Evolutionary conservation across 2,888 invertebrate species (phyloP), one percentile per base, ranked within the genome.

Genomic region (Trichopoda pennipes): DNA sequence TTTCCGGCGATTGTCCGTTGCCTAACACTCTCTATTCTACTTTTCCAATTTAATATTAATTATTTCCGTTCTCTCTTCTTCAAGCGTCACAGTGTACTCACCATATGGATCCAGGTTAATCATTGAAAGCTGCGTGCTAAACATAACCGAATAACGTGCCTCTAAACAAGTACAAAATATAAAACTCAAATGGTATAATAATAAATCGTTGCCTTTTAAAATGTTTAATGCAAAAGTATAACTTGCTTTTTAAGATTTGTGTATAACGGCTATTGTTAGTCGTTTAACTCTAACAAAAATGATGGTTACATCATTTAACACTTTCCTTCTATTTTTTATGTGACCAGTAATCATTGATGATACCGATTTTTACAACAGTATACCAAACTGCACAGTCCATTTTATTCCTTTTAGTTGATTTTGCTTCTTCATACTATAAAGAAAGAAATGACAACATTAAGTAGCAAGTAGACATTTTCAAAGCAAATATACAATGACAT

Each of bases 401-500:
- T 60, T 58, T 60, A 53, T 56, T 72, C n/a, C 53, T 55, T 53
- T 56, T 35, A 42, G n/a, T n/a, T n/a, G n/a, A n/a, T n/a, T n/a
- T n/a, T n/a, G n/a, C n/a, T n/a, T 70, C 70, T 63, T 23, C 28
- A 76, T 69, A 72, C 32, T 72, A 35, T n/a, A 14, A 7, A 49
- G 44, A 17, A 58, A 58, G 47, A 42, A 38, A 72, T 28, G 23
- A 42, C 38, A 51, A 53, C 28, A 72, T 17, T 44, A 64, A 58
- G 51, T 66, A 35, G 66, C 58, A 68, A 60, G 61, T 21, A 38
- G 79, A 73, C 66, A 61, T 35, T 61, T 73, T 73, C 17, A 47
- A 61, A 19, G 55, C 38, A 74, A 73, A 79, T 56, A 56, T 61
- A 79, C 16, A 79, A 61, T 55, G 61, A 49, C 79, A 73, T 47